Base-by-base conservation (phyloP, 2,797 vertebrate genomes). In the Acropternis orthonyx region DNA sequence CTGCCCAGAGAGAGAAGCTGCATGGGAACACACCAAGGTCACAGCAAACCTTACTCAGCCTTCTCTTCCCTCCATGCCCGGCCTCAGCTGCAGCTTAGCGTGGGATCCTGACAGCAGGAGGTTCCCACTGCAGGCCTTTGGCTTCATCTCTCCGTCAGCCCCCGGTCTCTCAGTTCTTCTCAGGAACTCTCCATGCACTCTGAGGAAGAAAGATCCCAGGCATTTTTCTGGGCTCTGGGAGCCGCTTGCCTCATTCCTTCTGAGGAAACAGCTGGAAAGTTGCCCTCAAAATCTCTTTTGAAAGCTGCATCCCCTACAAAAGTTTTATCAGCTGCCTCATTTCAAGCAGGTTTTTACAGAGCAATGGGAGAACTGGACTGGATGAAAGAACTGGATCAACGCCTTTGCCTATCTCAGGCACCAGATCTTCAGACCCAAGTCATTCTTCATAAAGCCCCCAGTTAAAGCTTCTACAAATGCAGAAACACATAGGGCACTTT, bases 21-120 rank as follows among this genome's bases (percentile, higher is more conserved):
- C 89, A 83, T 92, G 96, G 97, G 96, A 98, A 97, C 30, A 14
- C 28, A 81, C 49, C 51, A 92, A 92, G 91, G 96, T 79, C 80
- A 79, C 46, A 73, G 32, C 55, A 96, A 95, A 86, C 77, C 77
- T 88, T 61, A 67, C 52, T 76, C 89, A 92, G 87, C 95, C 92
- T 83, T 84, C 88, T 86, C 62, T 93, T 54, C 21, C 36, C 18
- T 82, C 54, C 71, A 36, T 81, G 94, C 69, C 66, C 0, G 52
- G 86, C 74, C 65, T 87, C 77, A 80, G 88, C 91, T 71, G 95
- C 89, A 66, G 94, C 81, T 87, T 97, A 96, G 97, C 95, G 95
- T 98, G 97, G 97, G 98, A 98, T 97, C 91, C 94, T 54, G 89
- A 95, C 96, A 63, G 80, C 94, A 63, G 41, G 93, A 97, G 94